These are phyloP conservation scores for Pardalotus punctatus DNA, from an alignment of 2,113 vertebrate genomes.

Conservation along the genomic window DNA sequence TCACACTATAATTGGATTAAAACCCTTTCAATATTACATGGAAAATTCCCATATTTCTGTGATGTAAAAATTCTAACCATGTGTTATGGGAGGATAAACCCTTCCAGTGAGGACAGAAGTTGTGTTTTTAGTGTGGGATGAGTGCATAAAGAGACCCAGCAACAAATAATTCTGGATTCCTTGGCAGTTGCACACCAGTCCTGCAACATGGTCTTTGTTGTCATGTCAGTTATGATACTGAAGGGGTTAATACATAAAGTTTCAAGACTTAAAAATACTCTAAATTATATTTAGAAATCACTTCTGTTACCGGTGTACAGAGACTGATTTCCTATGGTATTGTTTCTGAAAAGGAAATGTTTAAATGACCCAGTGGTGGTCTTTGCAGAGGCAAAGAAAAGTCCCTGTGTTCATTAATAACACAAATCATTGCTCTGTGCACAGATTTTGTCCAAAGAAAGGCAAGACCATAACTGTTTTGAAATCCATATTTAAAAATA, in stretches of 20 bases:
- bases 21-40: not conserved
- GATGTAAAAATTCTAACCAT: not conserved
- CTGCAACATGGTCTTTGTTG: not conserved
- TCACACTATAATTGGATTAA: not conserved
- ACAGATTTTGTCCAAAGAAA: conserved; percentile 62
- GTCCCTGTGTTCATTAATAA: conserved; percentile 16
- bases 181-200: not conserved
- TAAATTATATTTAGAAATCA: conserved; percentile 1
- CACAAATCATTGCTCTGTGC: not conserved
- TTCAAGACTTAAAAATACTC: not conserved
- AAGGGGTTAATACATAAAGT: not conserved
- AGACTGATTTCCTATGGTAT: not conserved
- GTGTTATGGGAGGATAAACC: not conserved
- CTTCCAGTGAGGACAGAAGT: not conserved
- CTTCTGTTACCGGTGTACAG: not conserved
- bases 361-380: not conserved
- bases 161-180: not conserved
- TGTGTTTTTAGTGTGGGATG: not conserved
- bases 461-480: conserved; percentile 53
- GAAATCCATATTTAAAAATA: conserved; percentile 54
- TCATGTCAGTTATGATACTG: not conserved
- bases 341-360: conserved; percentile 18
- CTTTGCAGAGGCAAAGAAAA: conserved; percentile 2
- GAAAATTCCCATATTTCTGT: not conserved
- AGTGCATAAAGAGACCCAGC: not conserved